Evolutionary conservation across 1,140 invertebrate species (phyloP), one percentile per base, ranked within the genome.

Genomic region (Hylyphantes graminicola): DNA sequence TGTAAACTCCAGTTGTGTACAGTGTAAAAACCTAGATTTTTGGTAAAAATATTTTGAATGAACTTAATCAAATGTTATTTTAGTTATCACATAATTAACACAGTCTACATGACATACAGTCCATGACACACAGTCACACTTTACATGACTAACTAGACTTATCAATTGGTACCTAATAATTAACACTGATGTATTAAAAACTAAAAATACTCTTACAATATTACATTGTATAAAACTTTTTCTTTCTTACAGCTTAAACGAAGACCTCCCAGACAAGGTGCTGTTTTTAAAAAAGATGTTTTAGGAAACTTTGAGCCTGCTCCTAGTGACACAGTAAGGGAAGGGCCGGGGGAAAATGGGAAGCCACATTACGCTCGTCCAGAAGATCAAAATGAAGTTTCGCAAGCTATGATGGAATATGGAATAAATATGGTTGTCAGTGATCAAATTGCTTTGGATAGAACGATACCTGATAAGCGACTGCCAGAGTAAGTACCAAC

Each of bases 361-460:
- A 93, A 94, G 88, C 90, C 95, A 7, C 94, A 96, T 88, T 90
- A 92, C 85, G 63, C 80, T 15, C 89, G 92, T 21, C 92, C 94
- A 15, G 93, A 93, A 86, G 92, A 94, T 85, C 93, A 94, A 87
- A 95, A 96, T 89, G 94, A 95, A 88, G 93, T 92, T 12, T 90
- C 92, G 54, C 93, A 94, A 87, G 94, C 94, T 0, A 94, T 96
- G 86, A 92, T 91, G 2, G 95, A 98, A 88, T 98, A 97, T 91
- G 97, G 97, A 54, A 99, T 99, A 94, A 99, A 99, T 89, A 97
- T 99, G 90, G 94, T 96, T 19, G 96, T 95, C 87, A 98, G 97
- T n/a, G 94, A 99, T 91, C 96, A 97, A 89, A 98, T 99, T 87
- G 92, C 94, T 10, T 89, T 94, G 87, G 92, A 94, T 88, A 91